Base-by-base conservation (phyloP, 1,140 invertebrate species). In the Drosophila funebris region DNA sequence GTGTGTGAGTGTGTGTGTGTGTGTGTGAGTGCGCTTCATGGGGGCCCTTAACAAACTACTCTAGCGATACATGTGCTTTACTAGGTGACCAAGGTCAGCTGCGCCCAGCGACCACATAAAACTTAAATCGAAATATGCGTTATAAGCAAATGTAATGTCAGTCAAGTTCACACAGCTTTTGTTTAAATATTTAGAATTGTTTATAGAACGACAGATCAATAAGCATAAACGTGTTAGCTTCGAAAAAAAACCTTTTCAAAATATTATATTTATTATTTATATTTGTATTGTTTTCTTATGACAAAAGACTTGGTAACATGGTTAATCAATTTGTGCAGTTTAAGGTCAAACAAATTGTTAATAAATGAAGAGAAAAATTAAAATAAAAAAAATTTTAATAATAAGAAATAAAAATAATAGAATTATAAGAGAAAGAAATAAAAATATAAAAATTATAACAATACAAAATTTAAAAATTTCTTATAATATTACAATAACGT, bases 21-120 rank as follows among this genome's bases (percentile, higher is more conserved):
- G 22, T 63, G 50, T 46, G 60, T 36, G 22, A 63, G 48, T 71
- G 68, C 68, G 67, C 41, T 64, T 64, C 52, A 56, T 66, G 50
- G 68, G 20, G 53, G 69, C 69, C 69, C 69, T 72, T 72, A 72
- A 72, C 62, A 29, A 72, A 72, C 69, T 58, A 36, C 62, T 72
- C 53, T 33, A 46, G 43, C 41, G 33, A 48, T 56, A 48, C 60
- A 48, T 60, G 50, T n/a, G 61, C 48, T 46, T 44, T 64, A 24
- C 31, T 46, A 18, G 29, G 31, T 70, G 43, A 11, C 52, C 69
- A 72, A 72, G 69, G 69, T 72, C 69, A 72, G 44, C 62, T 37
- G 44, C 56, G 16, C 44, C 54, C 44, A 37, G 27, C 41, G 16
- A 57, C 31, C 39, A 8, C 27, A 44, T 16, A 20, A 29, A 46